These are phyloP conservation scores for Leistus spinibarbis DNA, from an alignment of 2,888 invertebrate genomes.

Conservation along the genomic window DNA sequence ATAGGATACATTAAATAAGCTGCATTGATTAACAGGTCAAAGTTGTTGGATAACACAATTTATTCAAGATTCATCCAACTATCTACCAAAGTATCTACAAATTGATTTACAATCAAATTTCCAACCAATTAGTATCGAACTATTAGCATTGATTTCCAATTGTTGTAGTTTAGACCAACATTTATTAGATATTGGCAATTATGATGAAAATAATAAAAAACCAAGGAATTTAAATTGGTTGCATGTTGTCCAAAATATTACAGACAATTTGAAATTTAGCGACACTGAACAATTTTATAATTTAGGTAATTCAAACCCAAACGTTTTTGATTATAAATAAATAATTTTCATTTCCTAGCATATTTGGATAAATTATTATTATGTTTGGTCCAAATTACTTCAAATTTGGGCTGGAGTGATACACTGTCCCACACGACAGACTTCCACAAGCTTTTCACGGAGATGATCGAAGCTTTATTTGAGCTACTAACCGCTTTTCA, in stretches of 20 bases:
- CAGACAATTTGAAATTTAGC: slow-evolving; percentile 59
- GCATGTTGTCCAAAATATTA: slow-evolving; percentile 57
- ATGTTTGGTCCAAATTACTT: slow-evolving; percentile 60
- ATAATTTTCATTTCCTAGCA: slow-evolving; percentile 51
- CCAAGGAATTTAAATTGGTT: slow-evolving; percentile 40
- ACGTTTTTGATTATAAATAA: slow-evolving; percentile 1
- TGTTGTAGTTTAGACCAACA: slow-evolving; percentile 52
- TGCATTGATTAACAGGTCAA: slow-evolving; percentile 42
- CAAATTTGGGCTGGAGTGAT: slow-evolving; percentile 58
- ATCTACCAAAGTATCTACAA: slow-evolving; percentile 49
- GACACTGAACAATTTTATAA: slow-evolving; percentile 64
- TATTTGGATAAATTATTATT: slow-evolving; percentile 60
- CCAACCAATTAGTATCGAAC: slow-evolving; percentile 51
- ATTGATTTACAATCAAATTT: slow-evolving; percentile 43
- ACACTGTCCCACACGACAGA: slow-evolving; percentile 47
- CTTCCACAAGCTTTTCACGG: slow-evolving; percentile 50
- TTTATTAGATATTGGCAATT: slow-evolving; percentile 45
- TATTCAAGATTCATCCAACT: slow-evolving; percentile 49
- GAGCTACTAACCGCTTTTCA: slow-evolving; percentile 62
- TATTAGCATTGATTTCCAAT: slow-evolving; percentile 53
- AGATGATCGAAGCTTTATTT: slow-evolving; percentile 57
- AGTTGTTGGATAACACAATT: slow-evolving; percentile 51
- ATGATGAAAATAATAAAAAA: slow-evolving; percentile 11
- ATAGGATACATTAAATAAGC: background rate
- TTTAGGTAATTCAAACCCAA: slow-evolving; percentile 56